Percentiles rank a stretch among this genome's conserved stretches.
Conservation (phyloP, 2,113 vertebrate species). For the Colossoma macropomum region DNA sequence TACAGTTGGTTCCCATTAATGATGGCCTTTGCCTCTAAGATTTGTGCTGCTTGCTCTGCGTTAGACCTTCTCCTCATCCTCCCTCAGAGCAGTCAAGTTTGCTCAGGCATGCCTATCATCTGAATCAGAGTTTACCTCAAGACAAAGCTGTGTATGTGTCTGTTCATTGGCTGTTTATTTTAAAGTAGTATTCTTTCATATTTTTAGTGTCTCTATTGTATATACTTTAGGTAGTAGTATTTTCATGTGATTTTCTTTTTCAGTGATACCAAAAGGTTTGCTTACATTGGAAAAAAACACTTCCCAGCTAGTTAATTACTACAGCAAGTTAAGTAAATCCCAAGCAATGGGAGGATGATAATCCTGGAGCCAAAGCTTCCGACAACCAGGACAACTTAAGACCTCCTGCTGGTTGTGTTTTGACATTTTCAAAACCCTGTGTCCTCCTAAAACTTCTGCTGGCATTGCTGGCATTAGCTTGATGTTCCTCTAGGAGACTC, state of each 20-base stretch:
- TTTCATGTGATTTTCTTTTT: neutral
- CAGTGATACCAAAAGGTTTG: neutral
- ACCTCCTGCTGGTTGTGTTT: conserved; percentile 25
- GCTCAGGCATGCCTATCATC: neutral
- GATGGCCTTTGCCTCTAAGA: conserved; percentile 4
- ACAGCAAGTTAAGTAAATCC: conserved; percentile 22
- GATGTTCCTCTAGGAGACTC: conserved; percentile 25
- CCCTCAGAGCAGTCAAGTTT: neutral
- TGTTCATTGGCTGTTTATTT: conserved; percentile 9
- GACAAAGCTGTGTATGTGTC: neutral
- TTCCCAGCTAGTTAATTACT: neutral
- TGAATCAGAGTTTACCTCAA: neutral
- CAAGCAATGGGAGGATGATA: neutral
- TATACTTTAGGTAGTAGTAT: neutral
- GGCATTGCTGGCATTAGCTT: conserved; percentile 23
- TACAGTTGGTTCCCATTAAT: conserved; percentile 6
- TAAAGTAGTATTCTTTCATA: neutral
- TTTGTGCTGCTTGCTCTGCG: neutral
- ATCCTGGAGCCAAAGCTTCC: conserved; percentile 1
- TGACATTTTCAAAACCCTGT: conserved; percentile 27
- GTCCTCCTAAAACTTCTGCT: conserved; percentile 14
- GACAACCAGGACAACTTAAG: neutral
- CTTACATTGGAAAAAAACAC: neutral
- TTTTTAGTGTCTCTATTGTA: neutral
- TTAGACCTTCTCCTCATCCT: neutral